Evolutionary conservation across 2,888 invertebrate genomes (phyloP).

Genomic region (Tubulanus polymorphus): DNA sequence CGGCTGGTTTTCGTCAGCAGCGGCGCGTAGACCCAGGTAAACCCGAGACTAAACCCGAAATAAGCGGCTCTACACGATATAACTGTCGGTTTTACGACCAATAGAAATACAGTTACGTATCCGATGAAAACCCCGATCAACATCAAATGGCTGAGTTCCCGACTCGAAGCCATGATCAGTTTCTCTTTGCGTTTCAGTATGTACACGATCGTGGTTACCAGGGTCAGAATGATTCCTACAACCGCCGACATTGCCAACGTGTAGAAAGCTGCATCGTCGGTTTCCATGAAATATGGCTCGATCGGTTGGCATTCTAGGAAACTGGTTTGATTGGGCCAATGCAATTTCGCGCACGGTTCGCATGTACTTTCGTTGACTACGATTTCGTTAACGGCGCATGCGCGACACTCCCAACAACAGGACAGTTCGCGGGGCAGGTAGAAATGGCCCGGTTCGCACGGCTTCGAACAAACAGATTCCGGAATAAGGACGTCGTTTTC

Average conservation of each 20-base stretch:
- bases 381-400: constrained; percentile 23
- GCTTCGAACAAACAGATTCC: constrained; percentile 21
- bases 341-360: constrained; percentile 17
- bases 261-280: constrained; percentile 12
- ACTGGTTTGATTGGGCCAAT: constrained; percentile 22
- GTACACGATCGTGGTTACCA: constrained; percentile 17
- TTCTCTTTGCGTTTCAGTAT: constrained; percentile 17
- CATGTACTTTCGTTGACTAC: constrained; percentile 16
- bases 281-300: constrained; percentile 8
- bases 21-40: constrained; percentile 25
- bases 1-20: constrained; percentile 28
- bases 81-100: constrained; percentile 17
- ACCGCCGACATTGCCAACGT: constrained; percentile 10
- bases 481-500: constrained; percentile 9
- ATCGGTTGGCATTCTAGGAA: constrained; percentile 17
- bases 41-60: constrained; percentile 26
- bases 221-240: constrained; percentile 14
- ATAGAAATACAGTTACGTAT: constrained; percentile 18
- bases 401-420: constrained; percentile 31
- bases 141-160: constrained; percentile 25
- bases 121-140: constrained; percentile 22
- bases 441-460: constrained; percentile 23
- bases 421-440: constrained; percentile 18
- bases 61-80: constrained; percentile 19
- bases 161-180: constrained; percentile 30